A percentile compares a stretch with the other conserved stretches of the same genome.
Evolutionary conservation across 2,797 vertebrate species (phyloP).

Genomic region (Artibeus jamaicensis): DNA sequence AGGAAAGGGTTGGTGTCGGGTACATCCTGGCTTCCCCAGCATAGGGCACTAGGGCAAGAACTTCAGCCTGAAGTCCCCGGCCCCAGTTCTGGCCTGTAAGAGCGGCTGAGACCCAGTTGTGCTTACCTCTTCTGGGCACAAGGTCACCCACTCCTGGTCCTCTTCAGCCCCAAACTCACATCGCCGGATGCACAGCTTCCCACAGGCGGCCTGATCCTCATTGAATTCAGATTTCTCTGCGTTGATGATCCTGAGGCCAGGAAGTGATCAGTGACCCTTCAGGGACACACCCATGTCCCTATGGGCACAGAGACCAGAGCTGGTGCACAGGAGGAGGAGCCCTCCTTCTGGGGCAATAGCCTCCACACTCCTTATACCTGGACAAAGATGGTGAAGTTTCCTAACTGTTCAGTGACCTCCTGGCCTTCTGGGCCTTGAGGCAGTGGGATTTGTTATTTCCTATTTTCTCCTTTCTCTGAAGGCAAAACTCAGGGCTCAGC

Average conservation of each 20-base stretch:
- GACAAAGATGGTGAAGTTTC: not conserved
- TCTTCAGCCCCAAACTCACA: constrained; percentile 75
- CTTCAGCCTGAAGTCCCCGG: not conserved
- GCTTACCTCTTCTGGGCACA: constrained; percentile 81
- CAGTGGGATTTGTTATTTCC: too few species aligned
- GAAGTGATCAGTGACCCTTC: not conserved
- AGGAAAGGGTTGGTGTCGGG: not conserved
- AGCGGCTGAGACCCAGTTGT: not conserved
- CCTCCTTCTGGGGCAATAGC: not conserved
- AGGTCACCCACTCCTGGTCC: constrained; percentile 82
- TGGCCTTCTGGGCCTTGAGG: too few species aligned
- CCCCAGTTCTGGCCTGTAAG: not conserved
- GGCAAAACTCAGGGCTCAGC: not conserved
- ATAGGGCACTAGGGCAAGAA: not conserved
- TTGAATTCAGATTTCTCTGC: constrained; percentile 85
- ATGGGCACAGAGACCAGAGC: not conserved
- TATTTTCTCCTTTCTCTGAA: not conserved
- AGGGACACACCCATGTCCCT: not conserved
- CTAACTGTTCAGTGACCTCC: not conserved
- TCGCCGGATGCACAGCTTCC: constrained; percentile 79
- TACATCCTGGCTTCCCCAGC: not conserved
- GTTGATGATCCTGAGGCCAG: constrained; percentile 82
- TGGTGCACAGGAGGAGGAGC: not conserved
- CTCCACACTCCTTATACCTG: not conserved
- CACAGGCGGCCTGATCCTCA: constrained; percentile 85